phyloP scores from a whole-genome alignment of 92 coral and sea anemone genomes.

The Paragorgia papillata region DNA sequence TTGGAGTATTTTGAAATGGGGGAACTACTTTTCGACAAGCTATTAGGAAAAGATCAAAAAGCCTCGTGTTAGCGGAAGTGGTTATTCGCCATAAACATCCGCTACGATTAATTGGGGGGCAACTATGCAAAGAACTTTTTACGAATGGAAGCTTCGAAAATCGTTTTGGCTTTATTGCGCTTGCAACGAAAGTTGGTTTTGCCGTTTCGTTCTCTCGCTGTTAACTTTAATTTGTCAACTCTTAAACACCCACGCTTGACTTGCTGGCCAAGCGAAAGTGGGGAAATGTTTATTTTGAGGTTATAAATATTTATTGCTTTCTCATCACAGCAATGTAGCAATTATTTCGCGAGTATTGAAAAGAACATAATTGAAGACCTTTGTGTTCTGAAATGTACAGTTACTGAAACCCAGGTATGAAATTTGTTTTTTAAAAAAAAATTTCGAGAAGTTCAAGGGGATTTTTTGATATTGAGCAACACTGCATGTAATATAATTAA shows the following conservation, averaged over 20 bases:
- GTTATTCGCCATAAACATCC: not conserved
- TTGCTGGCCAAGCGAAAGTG: not conserved
- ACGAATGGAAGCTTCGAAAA: not conserved
- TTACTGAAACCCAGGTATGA: too few species aligned
- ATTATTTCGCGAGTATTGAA: not conserved
- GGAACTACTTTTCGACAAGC: too few species aligned
- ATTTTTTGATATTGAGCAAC: too few species aligned
- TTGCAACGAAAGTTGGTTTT: not conserved
- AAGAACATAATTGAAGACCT: not conserved
- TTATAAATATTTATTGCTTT: slow-evolving; percentile 35
- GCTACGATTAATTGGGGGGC: not conserved
- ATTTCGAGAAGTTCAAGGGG: too few species aligned
- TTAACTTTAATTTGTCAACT: not conserved
- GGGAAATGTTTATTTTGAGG: slow-evolving; percentile 1
- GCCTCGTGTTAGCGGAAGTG: too few species aligned
- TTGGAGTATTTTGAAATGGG: too few species aligned
- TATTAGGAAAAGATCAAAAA: too few species aligned
- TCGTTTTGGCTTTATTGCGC: not conserved
- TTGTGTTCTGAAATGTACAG: not conserved
- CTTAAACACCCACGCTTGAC: not conserved
- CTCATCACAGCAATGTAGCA: not conserved
- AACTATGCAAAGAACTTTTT: not conserved
- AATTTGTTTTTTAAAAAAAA: too few species aligned
- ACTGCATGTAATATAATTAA: too few species aligned
- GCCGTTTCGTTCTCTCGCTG: not conserved